Evolutionary conservation across 1,140 invertebrate genomes (phyloP).

Genomic region (Ostrea denselamellosa): DNA sequence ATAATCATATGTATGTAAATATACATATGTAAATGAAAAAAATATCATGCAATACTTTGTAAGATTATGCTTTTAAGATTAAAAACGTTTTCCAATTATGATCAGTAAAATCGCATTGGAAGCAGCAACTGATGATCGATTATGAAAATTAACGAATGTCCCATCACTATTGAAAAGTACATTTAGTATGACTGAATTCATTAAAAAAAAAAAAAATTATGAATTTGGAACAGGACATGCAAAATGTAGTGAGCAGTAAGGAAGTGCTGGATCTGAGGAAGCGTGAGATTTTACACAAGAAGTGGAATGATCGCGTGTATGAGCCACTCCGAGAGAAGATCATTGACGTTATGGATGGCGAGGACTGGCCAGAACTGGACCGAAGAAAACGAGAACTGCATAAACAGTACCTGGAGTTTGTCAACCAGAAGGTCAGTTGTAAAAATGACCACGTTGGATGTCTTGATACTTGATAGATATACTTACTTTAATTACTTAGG

Average conservation of each 20-base stretch:
- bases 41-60: no score
- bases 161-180: no score
- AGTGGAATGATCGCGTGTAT: conserved; percentile 75
- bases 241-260: conserved; percentile 66
- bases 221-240: conserved; percentile 65
- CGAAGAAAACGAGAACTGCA: conserved; percentile 72
- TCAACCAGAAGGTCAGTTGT: conserved; percentile 73
- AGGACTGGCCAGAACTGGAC: conserved; percentile 69
- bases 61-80: no score
- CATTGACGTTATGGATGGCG: conserved; percentile 69
- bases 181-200: no score
- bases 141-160: no score
- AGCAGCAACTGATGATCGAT: no score
- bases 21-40: no score
- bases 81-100: no score
- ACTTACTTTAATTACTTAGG: no score
- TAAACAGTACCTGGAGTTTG: conserved; percentile 75
- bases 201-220: no score
- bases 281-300: conserved; percentile 76
- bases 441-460: not conserved
- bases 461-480: not conserved
- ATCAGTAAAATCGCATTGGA: no score
- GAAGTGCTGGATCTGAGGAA: conserved; percentile 71
- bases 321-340: conserved; percentile 75
- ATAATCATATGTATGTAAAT: no score